These are phyloP conservation scores for Rana temporaria DNA, from an alignment of 2,113 vertebrate genomes.

Conservation along the genomic window DNA sequence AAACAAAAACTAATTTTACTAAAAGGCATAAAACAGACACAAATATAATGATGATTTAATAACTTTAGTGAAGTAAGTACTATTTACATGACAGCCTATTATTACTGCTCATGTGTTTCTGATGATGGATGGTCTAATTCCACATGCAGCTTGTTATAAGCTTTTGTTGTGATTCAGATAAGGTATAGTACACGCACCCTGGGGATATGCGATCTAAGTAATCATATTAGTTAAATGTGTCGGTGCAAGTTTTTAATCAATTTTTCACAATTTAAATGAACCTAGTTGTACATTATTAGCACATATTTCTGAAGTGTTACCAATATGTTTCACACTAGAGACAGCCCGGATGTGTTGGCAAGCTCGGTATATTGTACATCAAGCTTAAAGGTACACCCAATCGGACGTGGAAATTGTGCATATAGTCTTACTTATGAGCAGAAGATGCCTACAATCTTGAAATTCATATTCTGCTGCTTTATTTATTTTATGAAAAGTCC, in stretches of 20 bases:
- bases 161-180: constrained; percentile 1
- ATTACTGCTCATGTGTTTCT: neutral
- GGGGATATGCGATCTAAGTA: neutral
- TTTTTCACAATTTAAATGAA: neutral
- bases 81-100: neutral
- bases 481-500: too few relatives aligned
- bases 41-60: neutral
- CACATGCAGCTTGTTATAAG: neutral
- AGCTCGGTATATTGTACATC: neutral
- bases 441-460: too few relatives aligned
- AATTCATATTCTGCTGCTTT: too few relatives aligned
- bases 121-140: neutral
- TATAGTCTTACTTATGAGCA: too few relatives aligned
- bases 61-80: neutral
- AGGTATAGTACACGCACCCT: neutral
- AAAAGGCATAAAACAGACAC: neutral
- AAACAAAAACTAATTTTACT: neutral
- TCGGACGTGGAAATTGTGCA: too few relatives aligned
- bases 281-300: neutral
- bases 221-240: neutral
- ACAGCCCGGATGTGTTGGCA: neutral
- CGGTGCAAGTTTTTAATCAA: neutral
- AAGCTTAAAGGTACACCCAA: too few relatives aligned
- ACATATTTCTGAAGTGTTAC: neutral
- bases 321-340: neutral